A percentile compares a stretch with the other conserved stretches of the same genome.
phyloP scores from a whole-genome alignment of 2,113 vertebrate genomes.

The Mandrillus leucophaeus region DNA sequence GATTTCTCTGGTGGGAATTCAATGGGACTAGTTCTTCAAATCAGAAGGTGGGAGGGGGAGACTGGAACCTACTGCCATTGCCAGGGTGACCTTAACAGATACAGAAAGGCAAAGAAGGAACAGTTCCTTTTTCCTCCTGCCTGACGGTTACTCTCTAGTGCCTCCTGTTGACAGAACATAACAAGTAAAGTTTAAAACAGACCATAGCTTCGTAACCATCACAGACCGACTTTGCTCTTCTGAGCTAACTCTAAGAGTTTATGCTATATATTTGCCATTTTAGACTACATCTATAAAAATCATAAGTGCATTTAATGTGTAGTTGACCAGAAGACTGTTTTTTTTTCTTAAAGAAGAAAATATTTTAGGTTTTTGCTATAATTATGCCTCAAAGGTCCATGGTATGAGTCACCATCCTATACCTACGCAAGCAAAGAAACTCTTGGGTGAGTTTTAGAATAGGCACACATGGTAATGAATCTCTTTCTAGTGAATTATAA shows the following conservation, averaged over 20 bases:
- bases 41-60: neutral
- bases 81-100: neutral
- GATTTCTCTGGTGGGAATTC: neutral
- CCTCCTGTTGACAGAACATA: neutral
- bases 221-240: neutral
- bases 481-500: neutral
- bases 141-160: neutral
- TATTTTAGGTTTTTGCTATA: neutral
- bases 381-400: neutral
- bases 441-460: neutral
- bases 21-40: neutral
- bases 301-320: neutral
- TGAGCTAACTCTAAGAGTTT: neutral
- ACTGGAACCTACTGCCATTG: neutral
- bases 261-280: neutral
- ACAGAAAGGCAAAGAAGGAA: neutral
- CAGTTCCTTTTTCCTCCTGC: rapidly evolving
- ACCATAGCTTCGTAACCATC: neutral
- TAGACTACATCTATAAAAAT: neutral
- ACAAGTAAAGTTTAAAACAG: neutral
- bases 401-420: neutral
- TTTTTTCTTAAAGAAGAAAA: neutral
- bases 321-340: neutral
- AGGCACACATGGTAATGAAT: neutral
- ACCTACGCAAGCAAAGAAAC: neutral